phyloP scores from a whole-genome alignment of 2,888 invertebrate genomes.

The Adelognathus sp. region DNA sequence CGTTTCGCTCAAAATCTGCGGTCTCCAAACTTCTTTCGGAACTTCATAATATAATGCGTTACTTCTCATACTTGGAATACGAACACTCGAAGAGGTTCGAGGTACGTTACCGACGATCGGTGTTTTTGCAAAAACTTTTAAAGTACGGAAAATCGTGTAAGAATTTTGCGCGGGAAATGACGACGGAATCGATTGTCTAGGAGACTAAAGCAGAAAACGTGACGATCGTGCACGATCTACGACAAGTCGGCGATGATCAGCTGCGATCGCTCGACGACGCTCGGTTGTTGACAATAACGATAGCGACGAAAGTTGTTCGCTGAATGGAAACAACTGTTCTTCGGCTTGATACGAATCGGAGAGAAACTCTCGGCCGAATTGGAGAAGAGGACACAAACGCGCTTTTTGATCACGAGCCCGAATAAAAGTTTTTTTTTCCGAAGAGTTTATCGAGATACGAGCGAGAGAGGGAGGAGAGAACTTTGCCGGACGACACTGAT shows the following conservation, averaged over 20 bases:
- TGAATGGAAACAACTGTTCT: neutral
- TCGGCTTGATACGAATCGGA: neutral
- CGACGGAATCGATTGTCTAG: neutral
- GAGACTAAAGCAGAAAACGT: neutral
- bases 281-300: neutral
- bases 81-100: too few relatives aligned
- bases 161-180: neutral
- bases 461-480: neutral
- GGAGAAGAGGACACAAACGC: neutral
- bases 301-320: neutral
- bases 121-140: too few relatives aligned
- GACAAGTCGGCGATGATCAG: slow-evolving; percentile 2
- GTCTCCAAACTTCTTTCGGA: too few relatives aligned
- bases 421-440: neutral
- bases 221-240: neutral
- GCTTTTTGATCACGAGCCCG: neutral
- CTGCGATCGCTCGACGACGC: neutral
- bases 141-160: too few relatives aligned
- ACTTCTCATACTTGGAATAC: too few relatives aligned
- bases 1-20: too few relatives aligned
- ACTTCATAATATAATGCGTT: too few relatives aligned
- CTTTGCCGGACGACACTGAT: neutral
- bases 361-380: neutral
- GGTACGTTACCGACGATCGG: too few relatives aligned
- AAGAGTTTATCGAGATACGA: neutral